Evolutionary conservation across 2,113 vertebrate genomes (phyloP), one percentile per base, ranked within the genome.

Genomic region (Mustelus asterias): DNA sequence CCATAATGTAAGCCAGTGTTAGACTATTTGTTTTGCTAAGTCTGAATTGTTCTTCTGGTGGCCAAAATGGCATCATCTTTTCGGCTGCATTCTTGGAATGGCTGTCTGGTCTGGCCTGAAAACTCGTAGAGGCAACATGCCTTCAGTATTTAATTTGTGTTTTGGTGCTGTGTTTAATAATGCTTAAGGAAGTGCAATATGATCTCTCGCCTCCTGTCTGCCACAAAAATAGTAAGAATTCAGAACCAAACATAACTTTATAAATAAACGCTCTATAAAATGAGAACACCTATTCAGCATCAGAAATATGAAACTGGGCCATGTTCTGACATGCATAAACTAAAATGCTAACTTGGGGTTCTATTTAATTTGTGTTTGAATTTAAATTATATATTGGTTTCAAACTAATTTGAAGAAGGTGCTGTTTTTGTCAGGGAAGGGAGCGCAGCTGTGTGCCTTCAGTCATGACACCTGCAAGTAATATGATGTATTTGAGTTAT

Each of bases 181-280:
- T 48, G 14, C 69, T 72, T 95, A 95, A 72, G 60, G 22, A 72
- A 72, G 69, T 44, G 67, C 94, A 95, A 72, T 72, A 6, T 95
- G 41, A 95, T 95, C 44, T 33, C 69, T 95, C 37, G 2, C 69
- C 26, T 70, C 29, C 93, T 72, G 1, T 65, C 60, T 65, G 65
- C 89, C 89, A 93, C 89, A 93, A 93, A 93, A 93, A 93, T 93
- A 93, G 88, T 60, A 63, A 63, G 89, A 93, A 93, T 93, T 93
- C 60, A 65, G 89, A 93, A 93, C 89, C 65, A 67, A 93, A 93
- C 89, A 92, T 65, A 65, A 93, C 60, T 93, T 93, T 16, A 83
- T 83, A 65, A 37, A n/a, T 65, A 67, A 37, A 65, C 60, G 37
- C 58, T 37, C 60, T 65, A 63, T 60, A 11, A 58, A 16, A 18